These are phyloP conservation scores for Urocitellus parryii DNA, from an alignment of 2,113 vertebrate species.

Conservation along the genomic window DNA sequence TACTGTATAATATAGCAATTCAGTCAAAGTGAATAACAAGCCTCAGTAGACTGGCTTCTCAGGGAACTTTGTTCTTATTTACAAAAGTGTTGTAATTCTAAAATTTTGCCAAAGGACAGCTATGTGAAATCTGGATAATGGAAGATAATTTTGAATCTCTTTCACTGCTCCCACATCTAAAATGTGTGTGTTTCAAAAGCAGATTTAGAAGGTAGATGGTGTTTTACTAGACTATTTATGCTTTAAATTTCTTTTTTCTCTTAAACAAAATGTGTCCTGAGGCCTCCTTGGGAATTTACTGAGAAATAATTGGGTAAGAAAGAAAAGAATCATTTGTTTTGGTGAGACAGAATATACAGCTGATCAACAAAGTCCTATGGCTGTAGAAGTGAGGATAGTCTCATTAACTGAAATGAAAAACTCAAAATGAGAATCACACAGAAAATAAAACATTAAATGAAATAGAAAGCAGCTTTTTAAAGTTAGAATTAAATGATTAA, in stretches of 20 bases:
- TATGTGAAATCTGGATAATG: not conserved
- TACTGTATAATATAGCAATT: not conserved
- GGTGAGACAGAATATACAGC: not conserved
- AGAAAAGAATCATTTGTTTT: not conserved
- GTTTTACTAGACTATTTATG: not conserved
- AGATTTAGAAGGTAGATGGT: not conserved
- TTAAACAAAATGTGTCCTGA: not conserved
- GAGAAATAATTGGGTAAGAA: not conserved
- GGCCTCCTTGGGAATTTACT: not conserved
- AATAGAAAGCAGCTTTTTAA: not conserved
- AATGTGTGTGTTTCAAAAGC: not conserved
- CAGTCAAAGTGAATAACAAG: not conserved
- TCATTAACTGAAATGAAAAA: conserved; percentile 44
- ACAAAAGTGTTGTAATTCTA: conserved; percentile 5
- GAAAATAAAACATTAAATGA: not conserved
- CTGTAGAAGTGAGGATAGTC: not conserved
- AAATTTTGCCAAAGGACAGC: not conserved
- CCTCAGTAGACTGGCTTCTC: not conserved
- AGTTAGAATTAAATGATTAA: not conserved
- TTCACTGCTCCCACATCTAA: not conserved
- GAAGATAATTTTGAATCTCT: not conserved
- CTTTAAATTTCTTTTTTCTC: not conserved
- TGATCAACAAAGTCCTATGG: not conserved
- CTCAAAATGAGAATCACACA: not conserved
- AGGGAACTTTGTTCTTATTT: not conserved